A percentile compares a stretch with the other conserved stretches of the same genome.
phyloP scores from a whole-genome alignment of 2,113 vertebrate species.

The Corapipo altera region DNA sequence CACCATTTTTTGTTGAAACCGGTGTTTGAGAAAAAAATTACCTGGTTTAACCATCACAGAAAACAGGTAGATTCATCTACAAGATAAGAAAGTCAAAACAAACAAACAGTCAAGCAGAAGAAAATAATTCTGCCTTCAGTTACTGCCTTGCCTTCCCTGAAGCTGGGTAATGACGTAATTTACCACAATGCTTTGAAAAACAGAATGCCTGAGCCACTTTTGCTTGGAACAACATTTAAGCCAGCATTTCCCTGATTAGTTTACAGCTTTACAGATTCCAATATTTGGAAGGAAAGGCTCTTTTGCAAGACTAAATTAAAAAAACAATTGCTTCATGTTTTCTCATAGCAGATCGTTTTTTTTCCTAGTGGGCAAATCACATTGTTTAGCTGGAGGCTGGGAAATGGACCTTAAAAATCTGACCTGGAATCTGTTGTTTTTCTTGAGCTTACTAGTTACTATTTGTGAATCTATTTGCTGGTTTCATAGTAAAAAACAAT shows the following conservation, averaged over 20 bases:
- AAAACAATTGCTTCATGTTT: background rate
- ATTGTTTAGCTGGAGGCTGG: background rate
- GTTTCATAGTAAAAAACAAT: background rate
- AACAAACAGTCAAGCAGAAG: background rate
- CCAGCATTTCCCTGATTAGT: background rate
- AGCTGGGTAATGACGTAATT: background rate
- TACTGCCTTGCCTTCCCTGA: background rate
- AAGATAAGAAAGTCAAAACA: background rate
- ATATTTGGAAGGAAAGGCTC: background rate
- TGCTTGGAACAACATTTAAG: background rate
- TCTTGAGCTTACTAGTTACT: background rate
- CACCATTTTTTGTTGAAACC: background rate
- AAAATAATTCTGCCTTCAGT: background rate
- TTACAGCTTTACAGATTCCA: background rate
- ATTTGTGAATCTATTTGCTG: background rate
- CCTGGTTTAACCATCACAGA: background rate
- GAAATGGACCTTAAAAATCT: background rate
- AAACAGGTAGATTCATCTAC: background rate
- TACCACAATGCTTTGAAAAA: background rate
- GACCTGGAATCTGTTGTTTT: background rate
- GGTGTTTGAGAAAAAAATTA: background rate
- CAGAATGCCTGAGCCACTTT: background rate
- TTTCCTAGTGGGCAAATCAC: background rate
- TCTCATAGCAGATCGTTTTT: background rate
- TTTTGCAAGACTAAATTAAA: background rate